Base-by-base conservation (phyloP, 1,140 invertebrate species). In the Propsilocerus akamusi region DNA sequence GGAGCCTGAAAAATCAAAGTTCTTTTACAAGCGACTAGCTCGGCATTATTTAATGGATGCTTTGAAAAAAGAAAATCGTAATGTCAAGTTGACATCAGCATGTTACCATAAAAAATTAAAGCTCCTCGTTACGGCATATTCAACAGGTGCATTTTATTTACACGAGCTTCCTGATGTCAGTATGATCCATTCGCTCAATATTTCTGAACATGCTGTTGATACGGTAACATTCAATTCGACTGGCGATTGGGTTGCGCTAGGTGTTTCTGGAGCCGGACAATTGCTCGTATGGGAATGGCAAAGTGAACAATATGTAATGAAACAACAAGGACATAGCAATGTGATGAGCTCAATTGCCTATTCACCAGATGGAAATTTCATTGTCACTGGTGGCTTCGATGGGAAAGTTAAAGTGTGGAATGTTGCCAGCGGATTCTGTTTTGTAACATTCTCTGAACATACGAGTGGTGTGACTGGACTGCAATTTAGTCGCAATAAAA, bases 261-360 rank as follows among this genome's bases (percentile, higher is more conserved):
- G 85, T 1, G 92, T 87, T 60, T 72, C 78, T 1, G 77, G 78
- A 30, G 70, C 86, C 2, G 93, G 92, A 0, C 92, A 97, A 62
- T 65, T 99, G 17, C 65, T 97, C 11, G 93, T 98, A 6, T 98
- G 94, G 93, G 95, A 98, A 69, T 98, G 94, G 94, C 92, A 96
- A 67, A 96, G 91, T 75, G 91, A 98, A 70, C 90, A 89, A n/a
- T 97, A 95, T 58, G 81, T 95, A 0, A 79, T 99, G 74, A 98
- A 98, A 62, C 93, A 98, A 59, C 93, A 97, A 68, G 90, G 90
- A 0, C 95, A 98, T 59, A 80, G 81, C 46, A 82, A 85, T 59
- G 83, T 85, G 59, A 93, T 95, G 80, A 81, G 77, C 10, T 86
- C 82, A 60, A 68, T 97, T 6, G 72, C 79, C 0, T 98, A 97